These are phyloP conservation scores for Sclerurus mexicanus DNA, from an alignment of 2,113 vertebrate genomes.

Conservation along the genomic window DNA sequence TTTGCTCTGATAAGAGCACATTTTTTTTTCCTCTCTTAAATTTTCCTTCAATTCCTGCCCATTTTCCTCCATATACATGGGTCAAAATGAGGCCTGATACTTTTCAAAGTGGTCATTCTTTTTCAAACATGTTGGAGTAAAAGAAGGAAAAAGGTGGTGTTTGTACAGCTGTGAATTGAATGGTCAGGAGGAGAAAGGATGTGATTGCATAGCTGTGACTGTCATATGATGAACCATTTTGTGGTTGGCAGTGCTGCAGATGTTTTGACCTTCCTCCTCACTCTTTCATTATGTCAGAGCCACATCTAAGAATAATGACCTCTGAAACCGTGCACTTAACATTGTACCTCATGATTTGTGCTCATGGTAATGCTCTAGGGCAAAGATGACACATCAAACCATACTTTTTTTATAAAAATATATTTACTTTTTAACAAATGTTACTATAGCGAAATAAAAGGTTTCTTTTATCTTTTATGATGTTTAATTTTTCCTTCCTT, in stretches of 20 bases:
- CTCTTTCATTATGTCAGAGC: background rate
- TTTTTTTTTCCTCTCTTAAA: background rate
- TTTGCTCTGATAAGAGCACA: background rate
- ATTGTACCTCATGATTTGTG: background rate
- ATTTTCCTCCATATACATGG: background rate
- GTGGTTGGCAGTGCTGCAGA: background rate
- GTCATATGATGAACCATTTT: background rate
- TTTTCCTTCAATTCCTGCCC: background rate
- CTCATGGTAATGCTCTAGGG: background rate
- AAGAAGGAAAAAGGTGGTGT: background rate
- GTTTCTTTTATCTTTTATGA: background rate
- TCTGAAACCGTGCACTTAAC: background rate
- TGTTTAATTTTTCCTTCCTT: background rate
- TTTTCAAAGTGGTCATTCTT: background rate
- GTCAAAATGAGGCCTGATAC: background rate
- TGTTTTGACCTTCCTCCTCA: background rate
- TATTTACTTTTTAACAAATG: background rate
- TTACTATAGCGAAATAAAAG: background rate
- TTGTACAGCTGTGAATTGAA: background rate
- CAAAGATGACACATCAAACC: background rate
- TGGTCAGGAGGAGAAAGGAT: background rate
- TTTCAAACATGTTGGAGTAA: background rate
- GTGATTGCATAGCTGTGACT: background rate
- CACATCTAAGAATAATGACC: background rate
- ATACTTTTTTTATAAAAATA: background rate